phyloP scores from a whole-genome alignment of 2,797 vertebrate genomes.

The Semotilus atromaculatus region DNA sequence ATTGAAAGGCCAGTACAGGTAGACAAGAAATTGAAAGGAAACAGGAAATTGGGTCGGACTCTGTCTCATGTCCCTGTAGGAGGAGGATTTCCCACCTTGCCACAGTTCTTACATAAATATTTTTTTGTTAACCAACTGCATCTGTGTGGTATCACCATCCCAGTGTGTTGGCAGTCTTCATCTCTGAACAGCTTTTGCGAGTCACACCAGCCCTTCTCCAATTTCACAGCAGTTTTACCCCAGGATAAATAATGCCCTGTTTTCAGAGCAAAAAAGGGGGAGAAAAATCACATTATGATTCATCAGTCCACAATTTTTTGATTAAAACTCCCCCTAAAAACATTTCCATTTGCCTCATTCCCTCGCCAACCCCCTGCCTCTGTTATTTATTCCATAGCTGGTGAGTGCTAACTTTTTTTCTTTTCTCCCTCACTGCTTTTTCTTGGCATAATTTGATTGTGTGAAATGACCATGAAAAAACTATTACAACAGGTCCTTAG shows the following conservation, averaged over 20 bases:
- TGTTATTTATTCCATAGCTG: slow-evolving; percentile 44
- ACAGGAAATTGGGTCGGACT: background rate
- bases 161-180: slow-evolving; percentile 12
- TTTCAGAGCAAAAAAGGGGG: slow-evolving; percentile 20
- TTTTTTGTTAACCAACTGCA: slow-evolving; percentile 26
- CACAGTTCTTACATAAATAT: background rate
- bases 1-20: background rate
- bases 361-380: slow-evolving; percentile 23
- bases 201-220: slow-evolving; percentile 46
- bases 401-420: slow-evolving; percentile 44
- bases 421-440: slow-evolving; percentile 50
- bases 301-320: slow-evolving; percentile 49
- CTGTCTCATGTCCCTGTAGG: background rate
- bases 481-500: slow-evolving; percentile 63
- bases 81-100: background rate
- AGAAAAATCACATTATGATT: slow-evolving; percentile 51
- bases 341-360: slow-evolving; percentile 39
- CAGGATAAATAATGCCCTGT: slow-evolving; percentile 30
- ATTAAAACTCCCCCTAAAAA: slow-evolving; percentile 42
- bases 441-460: slow-evolving; percentile 64
- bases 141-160: slow-evolving; percentile 23
- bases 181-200: slow-evolving; percentile 40
- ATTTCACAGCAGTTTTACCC: slow-evolving; percentile 59
- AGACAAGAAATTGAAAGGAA: background rate
- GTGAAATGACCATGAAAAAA: slow-evolving; percentile 70